Conservation (phyloP, 2,113 vertebrate species). For the Monarcha castaneiventris region DNA sequence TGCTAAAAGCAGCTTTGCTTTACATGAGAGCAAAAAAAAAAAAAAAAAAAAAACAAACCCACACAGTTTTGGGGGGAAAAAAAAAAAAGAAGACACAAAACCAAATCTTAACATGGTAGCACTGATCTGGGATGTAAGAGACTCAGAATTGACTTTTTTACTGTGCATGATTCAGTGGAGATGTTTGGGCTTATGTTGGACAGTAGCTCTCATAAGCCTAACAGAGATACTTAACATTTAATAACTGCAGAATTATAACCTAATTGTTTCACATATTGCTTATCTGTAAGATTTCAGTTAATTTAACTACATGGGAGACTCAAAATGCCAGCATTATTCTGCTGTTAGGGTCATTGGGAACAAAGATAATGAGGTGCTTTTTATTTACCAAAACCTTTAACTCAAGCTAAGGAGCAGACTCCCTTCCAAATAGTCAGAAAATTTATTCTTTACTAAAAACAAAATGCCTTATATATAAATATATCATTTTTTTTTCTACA, state of each 20-base stretch:
- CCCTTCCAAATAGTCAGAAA: not conserved
- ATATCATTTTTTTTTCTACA: not conserved
- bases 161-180: not conserved
- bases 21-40: not conserved
- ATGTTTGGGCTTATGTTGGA: not conserved
- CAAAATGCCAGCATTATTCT: not conserved
- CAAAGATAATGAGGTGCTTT: not conserved
- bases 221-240: not conserved
- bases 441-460: not conserved
- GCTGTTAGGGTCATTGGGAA: not conserved
- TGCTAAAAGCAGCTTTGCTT: not conserved
- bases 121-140: not conserved
- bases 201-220: not conserved
- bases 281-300: not conserved
- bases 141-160: not conserved
- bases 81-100: not conserved
- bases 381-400: constrained; percentile 10
- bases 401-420: not conserved
- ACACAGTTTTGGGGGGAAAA: not conserved
- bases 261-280: not conserved
- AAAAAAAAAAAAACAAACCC: no score
- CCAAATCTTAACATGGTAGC: not conserved
- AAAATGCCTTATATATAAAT: not conserved
- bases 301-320: not conserved
- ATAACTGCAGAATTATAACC: not conserved